Conservation (phyloP, 2,888 invertebrate genomes). For the Eubasilissa splendida region DNA sequence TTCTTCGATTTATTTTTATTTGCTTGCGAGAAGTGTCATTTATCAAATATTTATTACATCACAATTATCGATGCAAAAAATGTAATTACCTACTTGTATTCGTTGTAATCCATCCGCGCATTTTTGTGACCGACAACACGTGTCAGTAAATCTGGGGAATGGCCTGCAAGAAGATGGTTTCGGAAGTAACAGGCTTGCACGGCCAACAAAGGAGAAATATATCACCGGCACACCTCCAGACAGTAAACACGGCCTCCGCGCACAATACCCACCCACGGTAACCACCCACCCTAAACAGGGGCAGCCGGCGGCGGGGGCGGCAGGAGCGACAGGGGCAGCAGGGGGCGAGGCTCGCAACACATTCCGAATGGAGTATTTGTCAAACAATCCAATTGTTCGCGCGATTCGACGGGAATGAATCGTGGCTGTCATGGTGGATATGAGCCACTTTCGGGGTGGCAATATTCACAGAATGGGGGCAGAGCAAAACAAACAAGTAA, state of each 20-base stretch:
- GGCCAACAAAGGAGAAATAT: conserved; percentile 26
- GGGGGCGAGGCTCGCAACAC: conserved; percentile 22
- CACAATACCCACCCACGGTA: conserved; percentile 2
- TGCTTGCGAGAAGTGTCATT: no score
- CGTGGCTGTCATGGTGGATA: conserved; percentile 42
- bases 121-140: background rate
- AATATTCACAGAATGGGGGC: conserved; percentile 24
- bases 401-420: conserved; percentile 50
- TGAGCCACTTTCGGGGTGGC: conserved; percentile 30
- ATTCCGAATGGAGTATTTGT: conserved; percentile 55
- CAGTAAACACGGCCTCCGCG: conserved; percentile 32
- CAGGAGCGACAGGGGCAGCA: background rate
- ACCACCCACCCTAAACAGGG: background rate
- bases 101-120: no score
- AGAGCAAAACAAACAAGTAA: conserved; percentile 34
- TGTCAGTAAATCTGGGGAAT: background rate
- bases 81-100: no score
- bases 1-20: no score
- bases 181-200: conserved; percentile 4
- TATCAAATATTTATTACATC: no score
- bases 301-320: background rate
- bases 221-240: conserved; percentile 45
- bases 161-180: background rate
- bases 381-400: conserved; percentile 57
- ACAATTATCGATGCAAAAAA: no score